These are phyloP conservation scores for Crossoptilon crossoptilon DNA, from an alignment of 2,797 vertebrate genomes.

Conservation along the genomic window DNA sequence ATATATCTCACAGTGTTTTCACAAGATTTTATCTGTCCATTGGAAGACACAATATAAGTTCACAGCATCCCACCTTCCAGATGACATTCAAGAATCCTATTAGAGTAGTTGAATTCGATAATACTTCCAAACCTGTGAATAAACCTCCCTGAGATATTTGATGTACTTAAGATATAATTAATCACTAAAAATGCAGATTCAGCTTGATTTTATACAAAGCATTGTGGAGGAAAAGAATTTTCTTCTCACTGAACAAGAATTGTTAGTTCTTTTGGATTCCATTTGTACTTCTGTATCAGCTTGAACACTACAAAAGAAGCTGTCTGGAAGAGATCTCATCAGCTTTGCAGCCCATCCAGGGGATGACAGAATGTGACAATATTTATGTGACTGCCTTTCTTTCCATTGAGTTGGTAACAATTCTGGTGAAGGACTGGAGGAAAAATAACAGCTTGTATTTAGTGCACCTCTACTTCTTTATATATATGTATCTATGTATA, in stretches of 20 bases:
- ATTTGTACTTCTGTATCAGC: not conserved
- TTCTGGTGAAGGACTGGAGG: not conserved
- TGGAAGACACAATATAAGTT: constrained; percentile 26
- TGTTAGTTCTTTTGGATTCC: not conserved
- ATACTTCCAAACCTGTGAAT: not conserved
- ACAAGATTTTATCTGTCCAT: constrained; percentile 21
- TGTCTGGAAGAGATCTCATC: not conserved
- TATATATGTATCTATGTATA: too few species aligned
- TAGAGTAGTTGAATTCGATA: not conserved
- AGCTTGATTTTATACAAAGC: not conserved
- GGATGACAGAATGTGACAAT: not conserved
- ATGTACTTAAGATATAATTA: not conserved
- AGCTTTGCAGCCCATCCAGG: not conserved
- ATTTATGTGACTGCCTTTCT: not conserved
- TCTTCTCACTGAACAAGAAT: not conserved
- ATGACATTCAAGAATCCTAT: not conserved
- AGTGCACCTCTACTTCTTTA: too few species aligned
- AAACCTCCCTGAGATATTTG: not conserved
- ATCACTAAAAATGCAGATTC: not conserved
- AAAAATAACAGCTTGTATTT: not conserved
- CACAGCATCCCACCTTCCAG: constrained; percentile 29
- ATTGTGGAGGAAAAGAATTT: not conserved
- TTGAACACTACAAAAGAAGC: not conserved
- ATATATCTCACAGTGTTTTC: constrained; percentile 29
- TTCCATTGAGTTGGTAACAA: not conserved